phyloP scores from a whole-genome alignment of 2,797 vertebrate species.

The Euphonia xanthogaster region DNA sequence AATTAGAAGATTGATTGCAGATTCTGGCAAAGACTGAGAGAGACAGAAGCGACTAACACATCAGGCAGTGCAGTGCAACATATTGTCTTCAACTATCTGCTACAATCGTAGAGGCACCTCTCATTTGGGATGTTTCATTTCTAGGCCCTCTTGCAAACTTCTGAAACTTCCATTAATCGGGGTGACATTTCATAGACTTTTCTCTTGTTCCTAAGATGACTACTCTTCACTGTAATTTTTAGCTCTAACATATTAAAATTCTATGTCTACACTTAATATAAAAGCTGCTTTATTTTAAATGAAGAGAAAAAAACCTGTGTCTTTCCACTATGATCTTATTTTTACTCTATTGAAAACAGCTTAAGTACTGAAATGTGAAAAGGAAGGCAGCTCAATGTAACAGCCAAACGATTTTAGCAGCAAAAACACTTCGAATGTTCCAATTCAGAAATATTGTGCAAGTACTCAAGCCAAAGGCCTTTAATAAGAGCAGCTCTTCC shows the following conservation, averaged over 20 bases:
- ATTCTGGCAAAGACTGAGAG: not conserved
- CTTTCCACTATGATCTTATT: not conserved
- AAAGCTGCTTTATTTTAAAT: not conserved
- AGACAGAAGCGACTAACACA: not conserved
- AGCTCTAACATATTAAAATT: not conserved
- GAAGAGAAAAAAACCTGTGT: not conserved
- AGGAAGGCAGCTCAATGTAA: not conserved
- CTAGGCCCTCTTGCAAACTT: not conserved
- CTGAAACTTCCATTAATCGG: not conserved
- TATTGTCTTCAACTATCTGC: not conserved
- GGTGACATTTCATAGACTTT: not conserved
- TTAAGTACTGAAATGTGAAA: not conserved
- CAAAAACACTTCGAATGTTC: not conserved
- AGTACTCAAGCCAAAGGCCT: not conserved
- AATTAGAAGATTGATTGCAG: not conserved
- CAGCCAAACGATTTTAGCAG: not conserved
- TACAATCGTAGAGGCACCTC: not conserved
- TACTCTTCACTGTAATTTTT: not conserved
- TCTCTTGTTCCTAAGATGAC: not conserved
- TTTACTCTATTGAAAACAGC: not conserved
- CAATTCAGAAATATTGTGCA: not conserved
- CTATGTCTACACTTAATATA: not conserved
- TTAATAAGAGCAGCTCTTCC: not conserved
- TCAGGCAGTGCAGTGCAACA: accelerated
- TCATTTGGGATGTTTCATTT: not conserved